Evolutionary conservation across 1,140 invertebrate species (phyloP), one percentile per base, ranked within the genome.

Genomic region (Pachypsylla venusta): DNA sequence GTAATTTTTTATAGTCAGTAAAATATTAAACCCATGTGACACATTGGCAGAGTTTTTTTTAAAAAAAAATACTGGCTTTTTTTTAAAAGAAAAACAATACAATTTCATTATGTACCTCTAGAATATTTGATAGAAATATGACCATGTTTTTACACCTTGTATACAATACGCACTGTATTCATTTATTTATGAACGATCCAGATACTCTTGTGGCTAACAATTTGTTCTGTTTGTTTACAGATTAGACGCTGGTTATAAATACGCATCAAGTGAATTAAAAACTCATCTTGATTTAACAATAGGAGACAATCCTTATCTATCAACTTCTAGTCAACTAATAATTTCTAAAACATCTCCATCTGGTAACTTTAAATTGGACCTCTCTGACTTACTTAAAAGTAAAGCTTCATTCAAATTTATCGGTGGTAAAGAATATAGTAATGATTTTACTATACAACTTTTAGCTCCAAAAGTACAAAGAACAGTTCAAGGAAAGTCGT

Each of bases 321-420:
- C 82, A 39, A 40, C 20, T 14, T 53, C 57, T 19, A 39, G 27
- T 24, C n/a, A 54, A 53, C 2, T 58, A 7, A 16, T 24, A 2
- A 4, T 25, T 5, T n/a, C n/a, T 20, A 39, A 42, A 16, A 0
- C 79, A 77, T 68, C 69, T 30, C 69, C 74, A 1, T 70, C 64
- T 13, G 79, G 75, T 24, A 74, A 75, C 42, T 65, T 77, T 0
- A 76, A 77, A 59, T 61, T 81, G 0, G 70, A 71, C 19, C 58
- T 81, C 1, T 78, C 76, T 57, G 77, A 80, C 59, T 60, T 74
- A 12, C 60, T 82, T 25, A 65, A 66, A 1, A 74, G 76, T 12
- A 77, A 78, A 48, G 79, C 76, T 22, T 73, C 79, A 57, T 76
- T 35, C 26, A 57, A 57, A 40, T 57, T 7, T 20, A 26, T 25